Conservation (phyloP, 2,797 vertebrate genomes). For the Parauchenoglanis punctatus region DNA sequence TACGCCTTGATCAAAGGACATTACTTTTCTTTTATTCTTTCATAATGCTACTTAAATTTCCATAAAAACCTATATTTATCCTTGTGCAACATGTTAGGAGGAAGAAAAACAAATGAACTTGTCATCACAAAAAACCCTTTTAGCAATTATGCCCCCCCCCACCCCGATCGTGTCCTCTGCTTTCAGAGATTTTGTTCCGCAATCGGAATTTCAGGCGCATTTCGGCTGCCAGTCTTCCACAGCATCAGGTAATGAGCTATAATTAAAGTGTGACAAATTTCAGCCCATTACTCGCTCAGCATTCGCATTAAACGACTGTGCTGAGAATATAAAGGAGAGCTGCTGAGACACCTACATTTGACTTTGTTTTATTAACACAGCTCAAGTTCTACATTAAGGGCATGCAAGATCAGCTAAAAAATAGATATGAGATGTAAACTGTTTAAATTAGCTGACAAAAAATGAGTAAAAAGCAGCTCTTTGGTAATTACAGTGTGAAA, state of each 20-base stretch:
- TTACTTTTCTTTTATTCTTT: not conserved
- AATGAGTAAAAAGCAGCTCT: not conserved
- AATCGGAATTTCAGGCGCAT: slow-evolving; percentile 15
- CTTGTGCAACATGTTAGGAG: not conserved
- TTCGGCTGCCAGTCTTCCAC: slow-evolving; percentile 38
- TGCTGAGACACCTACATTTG: not conserved
- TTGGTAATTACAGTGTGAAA: not conserved
- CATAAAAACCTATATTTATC: not conserved
- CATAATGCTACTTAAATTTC: not conserved
- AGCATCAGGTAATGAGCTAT: slow-evolving; percentile 46
- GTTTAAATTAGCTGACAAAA: not conserved
- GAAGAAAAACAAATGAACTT: slow-evolving; percentile 8
- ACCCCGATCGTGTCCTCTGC: not conserved
- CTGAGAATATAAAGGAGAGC: slow-evolving; percentile 28
- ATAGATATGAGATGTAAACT: not conserved
- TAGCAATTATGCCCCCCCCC: slow-evolving; percentile 12
- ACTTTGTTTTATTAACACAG: slow-evolving; percentile 39
- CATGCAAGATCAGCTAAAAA: not conserved
- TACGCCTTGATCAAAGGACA: not conserved
- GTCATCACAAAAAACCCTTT: not conserved
- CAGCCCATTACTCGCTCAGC: slow-evolving; percentile 39
- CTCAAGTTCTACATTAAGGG: not conserved
- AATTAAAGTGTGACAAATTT: slow-evolving; percentile 51
- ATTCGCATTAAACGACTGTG: slow-evolving; percentile 8
- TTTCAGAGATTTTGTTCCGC: not conserved